Conservation (phyloP, 2,113 vertebrate species). For the Ranitomeya variabilis region DNA sequence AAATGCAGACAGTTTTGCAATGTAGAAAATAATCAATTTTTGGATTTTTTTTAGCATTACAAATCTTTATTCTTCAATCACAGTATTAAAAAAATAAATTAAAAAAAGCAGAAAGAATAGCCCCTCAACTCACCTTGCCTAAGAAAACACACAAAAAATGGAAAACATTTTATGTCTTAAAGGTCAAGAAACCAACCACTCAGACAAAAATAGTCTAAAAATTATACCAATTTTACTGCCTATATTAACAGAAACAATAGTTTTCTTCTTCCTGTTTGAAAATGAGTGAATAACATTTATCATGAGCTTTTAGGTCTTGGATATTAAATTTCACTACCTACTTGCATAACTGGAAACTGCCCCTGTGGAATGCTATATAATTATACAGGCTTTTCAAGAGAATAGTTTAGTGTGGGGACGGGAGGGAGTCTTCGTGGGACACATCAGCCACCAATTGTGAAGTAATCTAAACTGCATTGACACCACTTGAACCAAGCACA, state of each 20-base stretch:
- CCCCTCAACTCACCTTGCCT: neutral
- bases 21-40: too few relatives aligned
- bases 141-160: neutral
- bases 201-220: neutral
- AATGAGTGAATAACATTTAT: neutral
- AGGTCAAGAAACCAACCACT: neutral
- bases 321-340: conserved; percentile 14
- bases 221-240: neutral
- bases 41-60: neutral
- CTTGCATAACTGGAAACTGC: neutral
- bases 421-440: neutral
- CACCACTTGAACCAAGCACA: neutral
- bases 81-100: neutral
- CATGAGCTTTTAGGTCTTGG: conserved; percentile 17
- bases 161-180: neutral
- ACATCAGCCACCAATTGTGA: neutral
- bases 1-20: too few relatives aligned
- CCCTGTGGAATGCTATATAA: neutral
- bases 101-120: neutral
- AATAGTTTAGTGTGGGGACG: neutral
- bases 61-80: too few relatives aligned
- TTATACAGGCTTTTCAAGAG: neutral
- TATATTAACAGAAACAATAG: neutral
- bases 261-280: neutral
- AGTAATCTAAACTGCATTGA: neutral